Evolutionary conservation across 1,140 invertebrate species (phyloP), one percentile per base, ranked within the genome.

Genomic region (Goniozus legneri): DNA sequence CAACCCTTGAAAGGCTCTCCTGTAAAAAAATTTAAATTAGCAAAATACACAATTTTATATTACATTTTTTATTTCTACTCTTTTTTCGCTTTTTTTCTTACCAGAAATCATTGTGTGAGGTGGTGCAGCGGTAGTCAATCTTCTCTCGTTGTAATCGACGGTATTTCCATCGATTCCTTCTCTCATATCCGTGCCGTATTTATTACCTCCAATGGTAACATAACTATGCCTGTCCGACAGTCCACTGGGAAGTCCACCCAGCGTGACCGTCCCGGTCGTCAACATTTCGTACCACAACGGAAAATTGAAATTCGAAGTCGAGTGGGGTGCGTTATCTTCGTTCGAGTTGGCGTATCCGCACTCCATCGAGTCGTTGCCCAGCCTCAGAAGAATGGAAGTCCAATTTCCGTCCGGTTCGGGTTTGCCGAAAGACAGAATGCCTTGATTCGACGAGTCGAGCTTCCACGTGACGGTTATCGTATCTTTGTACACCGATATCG

Each of bases 1-100:
- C 95, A 98, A 2, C 95, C 96, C 77, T 94, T 80, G 51, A 83
- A 88, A 27, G 75, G 69, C 34, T 79, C 77, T 13, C n/a, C n/a
- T n/a, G n/a, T n/a, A n/a, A n/a, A n/a, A n/a, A n/a, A n/a, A 14
- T 18, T 43, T 13, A n/a, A 38, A 44, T 47, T 8, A 21, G 16
- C 12, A 13, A 47, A 24, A 4, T 41, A 7, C 12, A 15, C 15
- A 20, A 47, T 34, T 1, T 18, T 20, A 2, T 16, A 18, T 12
- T 10, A 21, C 44, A 21, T 34, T 40, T 41, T 30, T 19, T 19
- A 41, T 24, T 22, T 32, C 2, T 8, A 46, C n/a, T n/a, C n/a
- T n/a, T n/a, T n/a, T n/a, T n/a, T n/a, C n/a, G n/a, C n/a, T n/a
- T n/a, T n/a, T n/a, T n/a, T n/a, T n/a, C 8, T 48, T 61, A 73